phyloP scores from a whole-genome alignment of 1,140 invertebrate genomes.

The Tribolium madens region DNA sequence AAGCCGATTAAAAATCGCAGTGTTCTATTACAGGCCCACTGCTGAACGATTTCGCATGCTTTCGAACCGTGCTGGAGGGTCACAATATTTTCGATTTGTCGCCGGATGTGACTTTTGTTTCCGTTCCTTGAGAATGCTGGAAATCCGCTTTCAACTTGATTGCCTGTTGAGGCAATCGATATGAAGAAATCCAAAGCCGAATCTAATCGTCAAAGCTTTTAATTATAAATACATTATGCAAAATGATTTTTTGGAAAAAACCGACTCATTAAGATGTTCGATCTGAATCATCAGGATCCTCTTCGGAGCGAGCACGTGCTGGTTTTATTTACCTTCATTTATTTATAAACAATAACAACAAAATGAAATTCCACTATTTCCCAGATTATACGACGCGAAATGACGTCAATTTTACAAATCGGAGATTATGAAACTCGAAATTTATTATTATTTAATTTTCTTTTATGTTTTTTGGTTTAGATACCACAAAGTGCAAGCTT shows the following conservation, averaged over 20 bases:
- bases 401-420: too few relatives aligned
- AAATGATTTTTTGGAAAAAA: neutral
- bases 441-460: too few relatives aligned
- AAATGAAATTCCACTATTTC: too few relatives aligned
- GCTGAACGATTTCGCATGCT: neutral
- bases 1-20: constrained; percentile 19
- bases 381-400: too few relatives aligned
- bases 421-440: too few relatives aligned
- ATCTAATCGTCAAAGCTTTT: constrained; percentile 1
- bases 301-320: too few relatives aligned
- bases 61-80: neutral
- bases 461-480: too few relatives aligned
- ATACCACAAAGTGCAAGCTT: too few relatives aligned
- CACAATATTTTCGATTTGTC: constrained; percentile 29
- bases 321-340: too few relatives aligned
- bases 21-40: neutral
- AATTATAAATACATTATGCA: constrained; percentile 1
- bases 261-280: too few relatives aligned
- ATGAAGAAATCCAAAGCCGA: constrained; percentile 20
- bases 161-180: constrained; percentile 18
- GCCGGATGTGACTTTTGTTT: constrained; percentile 40
- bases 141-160: constrained; percentile 33
- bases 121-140: constrained; percentile 38
- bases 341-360: too few relatives aligned
- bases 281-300: too few relatives aligned